Percentiles rank a stretch among this genome's conserved stretches.
Conservation (phyloP, 2,888 invertebrate genomes). For the Phortica okadai region DNA sequence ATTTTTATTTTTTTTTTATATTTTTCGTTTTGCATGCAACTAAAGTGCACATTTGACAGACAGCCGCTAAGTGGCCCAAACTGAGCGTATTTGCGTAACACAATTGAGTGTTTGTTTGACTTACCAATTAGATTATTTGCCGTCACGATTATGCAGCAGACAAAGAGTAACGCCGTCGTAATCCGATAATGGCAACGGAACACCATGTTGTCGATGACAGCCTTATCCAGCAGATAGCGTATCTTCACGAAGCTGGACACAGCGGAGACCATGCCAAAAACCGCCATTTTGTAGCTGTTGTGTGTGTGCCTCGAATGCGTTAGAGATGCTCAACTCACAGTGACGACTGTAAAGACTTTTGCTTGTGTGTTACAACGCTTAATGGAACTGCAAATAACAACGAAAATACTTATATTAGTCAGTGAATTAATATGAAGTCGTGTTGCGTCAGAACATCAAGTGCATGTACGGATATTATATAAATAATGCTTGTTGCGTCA, state of each 20-base stretch:
- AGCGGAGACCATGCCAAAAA: conserved; percentile 90
- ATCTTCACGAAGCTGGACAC: conserved; percentile 94
- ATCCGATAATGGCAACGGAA: conserved; percentile 93
- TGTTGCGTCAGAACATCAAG: too few relatives aligned
- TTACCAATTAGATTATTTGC: conserved; percentile 94
- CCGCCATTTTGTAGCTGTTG: conserved; percentile 80
- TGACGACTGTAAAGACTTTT: not conserved
- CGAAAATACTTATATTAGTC: not conserved
- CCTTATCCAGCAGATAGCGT: conserved; percentile 91
- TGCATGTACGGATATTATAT: too few relatives aligned
- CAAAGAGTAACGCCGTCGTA: conserved; percentile 90
- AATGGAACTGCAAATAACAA: not conserved
- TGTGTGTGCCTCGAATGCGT: conserved; percentile 7
- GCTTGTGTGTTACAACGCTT: not conserved
- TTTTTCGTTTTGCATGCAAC: not conserved
- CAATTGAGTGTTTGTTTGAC: conserved; percentile 64
- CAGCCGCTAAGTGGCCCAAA: conserved; percentile 14
- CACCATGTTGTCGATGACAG: conserved; percentile 92
- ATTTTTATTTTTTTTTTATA: not conserved
- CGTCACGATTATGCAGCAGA: conserved; percentile 91
- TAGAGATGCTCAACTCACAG: not conserved
- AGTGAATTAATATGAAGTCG: not conserved
- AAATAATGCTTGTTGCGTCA: too few relatives aligned
- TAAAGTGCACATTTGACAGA: not conserved
- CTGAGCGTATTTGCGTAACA: not conserved